Base-by-base conservation (phyloP, 2,113 vertebrate species). In the Stegastes partitus region DNA sequence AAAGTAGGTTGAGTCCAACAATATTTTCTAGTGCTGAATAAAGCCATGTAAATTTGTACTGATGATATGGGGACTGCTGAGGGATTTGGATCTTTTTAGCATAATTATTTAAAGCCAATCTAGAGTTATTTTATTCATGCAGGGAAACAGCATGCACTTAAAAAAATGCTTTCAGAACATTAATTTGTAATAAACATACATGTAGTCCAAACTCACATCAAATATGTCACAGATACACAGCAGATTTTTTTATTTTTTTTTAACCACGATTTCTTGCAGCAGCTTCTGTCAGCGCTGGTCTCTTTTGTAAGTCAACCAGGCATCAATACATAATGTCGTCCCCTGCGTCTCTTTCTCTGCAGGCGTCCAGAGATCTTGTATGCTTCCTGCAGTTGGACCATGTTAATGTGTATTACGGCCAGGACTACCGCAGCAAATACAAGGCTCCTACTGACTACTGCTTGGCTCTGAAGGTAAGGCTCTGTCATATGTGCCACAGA, bases 321-420 rank as follows among this genome's bases (percentile, higher is more conserved):
- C 39, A 14, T 42, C 39, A 14, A 42, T 42, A 42, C 39, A 15
- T 42, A 42, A 42, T 25, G 22, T 3, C 1, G 5, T 49, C 19
- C 74, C 26, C 31, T 78, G 3, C 66, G 19, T 81, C 49, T 64
- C 19, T 34, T 67, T 81, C 2, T 76, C 57, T 75, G 49, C 77
- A 99, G 98, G 96, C 97, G 9, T 99, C 97, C 2, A 95, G 97
- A 85, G 98, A 99, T 87, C 95, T 99, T 0, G 95, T 98, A n/a
- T 99, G 98, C 89, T 99, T 99, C 87, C 95, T 99, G 10, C 98
- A 99, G 88, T 87, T 99, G 67, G 98, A 99, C 84, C 98, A 99
- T 4, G 96, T 99, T 11, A 99, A 98, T 47, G 97, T 99, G 82
- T 99, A 99, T 78, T 99, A 98, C 5, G 98, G 98, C 1, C 98